phyloP scores from a whole-genome alignment of 1,140 invertebrate genomes.

The Bombus soroeensis region DNA sequence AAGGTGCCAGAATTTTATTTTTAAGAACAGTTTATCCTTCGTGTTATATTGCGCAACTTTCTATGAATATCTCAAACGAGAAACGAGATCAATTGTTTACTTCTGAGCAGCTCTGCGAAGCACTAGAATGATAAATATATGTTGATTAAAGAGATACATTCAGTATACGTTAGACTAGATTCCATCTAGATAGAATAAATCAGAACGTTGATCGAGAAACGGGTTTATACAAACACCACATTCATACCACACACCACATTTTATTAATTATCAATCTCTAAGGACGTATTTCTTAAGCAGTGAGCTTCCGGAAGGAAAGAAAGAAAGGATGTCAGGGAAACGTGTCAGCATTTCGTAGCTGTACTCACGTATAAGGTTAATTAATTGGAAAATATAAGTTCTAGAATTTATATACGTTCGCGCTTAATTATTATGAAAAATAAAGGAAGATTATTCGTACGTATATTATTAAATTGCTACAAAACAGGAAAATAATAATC shows the following conservation, averaged over 20 bases:
- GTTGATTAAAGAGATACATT: not conserved
- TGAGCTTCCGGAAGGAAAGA: not conserved
- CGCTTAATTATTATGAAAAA: no score
- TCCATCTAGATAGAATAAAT: not conserved
- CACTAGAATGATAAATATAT: not conserved
- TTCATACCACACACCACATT: no score
- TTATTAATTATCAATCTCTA: conserved; percentile 4
- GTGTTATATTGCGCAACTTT: not conserved
- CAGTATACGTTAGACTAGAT: not conserved
- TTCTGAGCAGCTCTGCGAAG: not conserved
- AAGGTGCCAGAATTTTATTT: not conserved
- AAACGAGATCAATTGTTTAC: not conserved
- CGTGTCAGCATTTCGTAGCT: not conserved
- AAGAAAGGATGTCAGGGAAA: not conserved
- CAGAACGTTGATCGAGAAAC: not conserved
- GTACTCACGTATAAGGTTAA: not conserved
- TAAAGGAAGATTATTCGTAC: no score
- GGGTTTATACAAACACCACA: not conserved
- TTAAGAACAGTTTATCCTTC: not conserved
- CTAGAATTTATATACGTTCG: no score
- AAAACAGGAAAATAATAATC: no score
- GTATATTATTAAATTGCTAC: no score
- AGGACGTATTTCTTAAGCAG: conserved; percentile 3
- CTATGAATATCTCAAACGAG: not conserved
- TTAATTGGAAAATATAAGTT: no score